Evolutionary conservation across 2,888 invertebrate species (phyloP).

Genomic region (Drosophila tripunctata): DNA sequence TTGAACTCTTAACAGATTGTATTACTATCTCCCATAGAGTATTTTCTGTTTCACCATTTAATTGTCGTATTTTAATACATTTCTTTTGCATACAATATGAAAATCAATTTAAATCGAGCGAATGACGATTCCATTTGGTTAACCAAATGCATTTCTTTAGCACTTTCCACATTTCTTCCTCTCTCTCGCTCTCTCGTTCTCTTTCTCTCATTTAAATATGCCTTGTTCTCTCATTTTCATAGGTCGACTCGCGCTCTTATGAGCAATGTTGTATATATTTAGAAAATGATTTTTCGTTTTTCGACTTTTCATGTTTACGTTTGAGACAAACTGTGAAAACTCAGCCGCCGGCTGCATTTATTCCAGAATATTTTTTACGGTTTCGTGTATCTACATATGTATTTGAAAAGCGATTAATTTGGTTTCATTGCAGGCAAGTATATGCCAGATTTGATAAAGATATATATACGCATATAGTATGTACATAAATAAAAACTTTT

Average conservation of each 20-base stretch:
- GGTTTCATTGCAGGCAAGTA: slow-evolving; percentile 16
- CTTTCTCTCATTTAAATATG: no score
- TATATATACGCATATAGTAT: slow-evolving; percentile 6
- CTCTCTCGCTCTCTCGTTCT: slow-evolving; percentile 1
- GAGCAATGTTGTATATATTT: slow-evolving; percentile 62
- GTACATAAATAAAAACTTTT: neutral
- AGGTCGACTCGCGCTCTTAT: slow-evolving; percentile 4
- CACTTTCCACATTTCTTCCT: slow-evolving; percentile 10
- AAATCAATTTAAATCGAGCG: slow-evolving; percentile 54
- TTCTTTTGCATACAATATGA: slow-evolving; percentile 32
- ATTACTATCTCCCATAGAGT: neutral
- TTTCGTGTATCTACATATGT: slow-evolving; percentile 23
- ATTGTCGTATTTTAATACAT: neutral
- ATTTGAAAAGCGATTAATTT: slow-evolving; percentile 6
- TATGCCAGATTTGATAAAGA: neutral
- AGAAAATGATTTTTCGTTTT: slow-evolving; percentile 77
- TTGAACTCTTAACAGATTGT: no score
- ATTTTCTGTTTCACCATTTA: neutral
- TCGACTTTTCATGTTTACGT: slow-evolving; percentile 68
- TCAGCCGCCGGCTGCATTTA: slow-evolving; percentile 70
- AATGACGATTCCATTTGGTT: slow-evolving; percentile 38
- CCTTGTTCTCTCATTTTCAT: neutral
- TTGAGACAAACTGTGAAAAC: slow-evolving; percentile 60
- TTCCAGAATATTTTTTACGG: slow-evolving; percentile 65
- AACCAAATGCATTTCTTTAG: slow-evolving; percentile 43